These are phyloP conservation scores for Epinephelus awoara DNA, from an alignment of 2,797 vertebrate genomes.

Conservation along the genomic window DNA sequence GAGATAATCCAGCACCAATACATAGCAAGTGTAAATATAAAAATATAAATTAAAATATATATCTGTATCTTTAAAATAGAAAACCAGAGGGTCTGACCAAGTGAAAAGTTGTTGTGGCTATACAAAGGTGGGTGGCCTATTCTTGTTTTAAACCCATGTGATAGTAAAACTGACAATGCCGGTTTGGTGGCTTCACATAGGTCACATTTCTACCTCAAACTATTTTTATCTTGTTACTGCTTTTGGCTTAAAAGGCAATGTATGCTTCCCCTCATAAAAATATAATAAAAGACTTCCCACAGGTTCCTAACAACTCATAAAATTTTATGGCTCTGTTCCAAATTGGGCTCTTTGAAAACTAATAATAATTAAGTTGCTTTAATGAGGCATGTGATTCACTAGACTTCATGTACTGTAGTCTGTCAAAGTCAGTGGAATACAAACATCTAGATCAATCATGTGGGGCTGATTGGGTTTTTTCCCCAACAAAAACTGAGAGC, in stretches of 20 bases:
- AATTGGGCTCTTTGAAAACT: slow-evolving; percentile 82
- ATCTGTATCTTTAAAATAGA: slow-evolving; percentile 11
- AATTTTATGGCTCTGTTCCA: slow-evolving; percentile 78
- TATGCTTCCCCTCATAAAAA: slow-evolving; percentile 72
- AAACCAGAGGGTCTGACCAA: slow-evolving; percentile 2
- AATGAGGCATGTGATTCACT: slow-evolving; percentile 80
- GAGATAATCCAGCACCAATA: slow-evolving; percentile 51
- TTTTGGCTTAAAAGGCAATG: slow-evolving; percentile 57
- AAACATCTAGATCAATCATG: slow-evolving; percentile 51
- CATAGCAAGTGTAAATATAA: slow-evolving; percentile 16
- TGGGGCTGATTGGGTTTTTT: slow-evolving; percentile 15
- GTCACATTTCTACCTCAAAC: slow-evolving; percentile 8
- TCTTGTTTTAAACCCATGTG: slow-evolving; percentile 14
- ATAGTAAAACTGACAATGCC: slow-evolving; percentile 22
- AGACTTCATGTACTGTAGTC: slow-evolving; percentile 55
- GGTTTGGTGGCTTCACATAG: slow-evolving; percentile 16
- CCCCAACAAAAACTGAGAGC: slow-evolving; percentile 4
- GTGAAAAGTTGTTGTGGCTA: background rate
- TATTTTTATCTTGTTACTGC: slow-evolving; percentile 46
- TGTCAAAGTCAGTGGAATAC: slow-evolving; percentile 47
- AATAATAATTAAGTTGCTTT: slow-evolving; percentile 85
- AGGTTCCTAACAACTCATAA: slow-evolving; percentile 82
- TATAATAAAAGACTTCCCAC: slow-evolving; percentile 67
- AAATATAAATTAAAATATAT: slow-evolving; percentile 28
- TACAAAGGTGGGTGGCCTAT: slow-evolving; percentile 7